Conservation (phyloP, 2,113 vertebrate genomes). For the Agelaius phoeniceus region DNA sequence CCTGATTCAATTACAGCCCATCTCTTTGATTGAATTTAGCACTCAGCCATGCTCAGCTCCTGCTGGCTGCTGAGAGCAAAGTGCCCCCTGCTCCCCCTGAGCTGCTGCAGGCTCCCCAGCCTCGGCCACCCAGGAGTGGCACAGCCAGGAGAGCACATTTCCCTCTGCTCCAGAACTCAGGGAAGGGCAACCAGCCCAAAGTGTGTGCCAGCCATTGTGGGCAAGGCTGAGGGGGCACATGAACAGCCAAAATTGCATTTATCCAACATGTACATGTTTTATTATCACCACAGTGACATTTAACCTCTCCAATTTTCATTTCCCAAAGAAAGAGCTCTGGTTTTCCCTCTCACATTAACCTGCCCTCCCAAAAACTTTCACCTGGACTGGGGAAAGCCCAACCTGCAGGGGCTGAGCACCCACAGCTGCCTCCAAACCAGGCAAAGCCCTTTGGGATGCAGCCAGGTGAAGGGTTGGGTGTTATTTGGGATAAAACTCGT, state of each 20-base stretch:
- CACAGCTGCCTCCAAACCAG: neutral
- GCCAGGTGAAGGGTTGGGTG: neutral
- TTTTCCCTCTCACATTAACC: neutral
- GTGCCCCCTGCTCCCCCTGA: neutral
- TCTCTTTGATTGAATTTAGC: constrained; percentile 32
- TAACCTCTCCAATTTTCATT: neutral
- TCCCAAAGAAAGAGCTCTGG: neutral
- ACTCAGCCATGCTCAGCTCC: neutral
- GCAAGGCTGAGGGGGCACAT: neutral
- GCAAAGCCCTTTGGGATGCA: neutral
- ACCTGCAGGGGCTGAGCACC: neutral
- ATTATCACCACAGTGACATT: neutral
- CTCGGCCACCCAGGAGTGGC: neutral
- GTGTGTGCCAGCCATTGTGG: neutral
- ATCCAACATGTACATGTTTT: neutral
- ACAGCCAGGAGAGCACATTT: neutral
- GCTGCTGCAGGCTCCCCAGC: neutral
- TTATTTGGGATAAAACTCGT: neutral
- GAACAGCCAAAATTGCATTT: neutral
- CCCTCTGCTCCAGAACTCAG: neutral
- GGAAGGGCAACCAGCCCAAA: fast-evolving
- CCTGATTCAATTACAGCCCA: constrained; percentile 41
- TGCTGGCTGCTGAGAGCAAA: neutral
- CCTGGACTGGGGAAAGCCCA: neutral
- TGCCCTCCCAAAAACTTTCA: neutral